Evolutionary conservation across 2,797 vertebrate genomes (phyloP), one percentile per base, ranked within the genome.

Genomic region (Emys orbicularis): DNA sequence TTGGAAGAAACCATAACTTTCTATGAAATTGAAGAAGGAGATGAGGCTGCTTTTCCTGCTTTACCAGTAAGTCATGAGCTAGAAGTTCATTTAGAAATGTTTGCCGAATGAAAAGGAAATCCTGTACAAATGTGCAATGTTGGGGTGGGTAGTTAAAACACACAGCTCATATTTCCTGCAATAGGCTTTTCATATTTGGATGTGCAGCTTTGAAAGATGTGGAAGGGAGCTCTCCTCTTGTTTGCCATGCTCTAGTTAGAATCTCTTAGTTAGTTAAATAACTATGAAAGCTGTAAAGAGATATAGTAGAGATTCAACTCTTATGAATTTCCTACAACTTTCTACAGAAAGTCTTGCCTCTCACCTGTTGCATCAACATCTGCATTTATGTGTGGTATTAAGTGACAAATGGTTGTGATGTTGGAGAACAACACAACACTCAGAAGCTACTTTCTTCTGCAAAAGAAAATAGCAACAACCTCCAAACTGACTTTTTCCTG

Each of bases 21-120:
- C 96, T 99, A 99, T 97, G 99, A 99, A 95, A 97, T 99, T 81
- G 99, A 99, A 80, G 98, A 99, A 72, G 98, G 98, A 2, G 93
- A 97, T 3, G 99, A 98, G 0, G 5, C 96, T 1, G 89, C 98
- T 79, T 99, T 99, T 90, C 96, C 99, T 27, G 4, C 98, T 8
- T 95, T 99, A 88, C 95, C 98, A 84, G 99, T 99, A 96, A 98
- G 98, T 98, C 81, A 12, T 5, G 44, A 90, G 1, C 9, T 72
- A 65, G 80, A 61, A 93, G 23, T 49, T 29, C 84, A 13, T 80
- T 8, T 16, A 52, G 34, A 34, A 53, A 57, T 57, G 8, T 5
- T 6, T 53, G 8, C 84, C 3, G 83, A 27, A 61, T 19, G 19
- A 13, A 23, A 12, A n/a, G 34, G 1, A 31, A 15, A 25, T 4